phyloP scores from a whole-genome alignment of 2,888 invertebrate species.

The Cheilosia scutellata region DNA sequence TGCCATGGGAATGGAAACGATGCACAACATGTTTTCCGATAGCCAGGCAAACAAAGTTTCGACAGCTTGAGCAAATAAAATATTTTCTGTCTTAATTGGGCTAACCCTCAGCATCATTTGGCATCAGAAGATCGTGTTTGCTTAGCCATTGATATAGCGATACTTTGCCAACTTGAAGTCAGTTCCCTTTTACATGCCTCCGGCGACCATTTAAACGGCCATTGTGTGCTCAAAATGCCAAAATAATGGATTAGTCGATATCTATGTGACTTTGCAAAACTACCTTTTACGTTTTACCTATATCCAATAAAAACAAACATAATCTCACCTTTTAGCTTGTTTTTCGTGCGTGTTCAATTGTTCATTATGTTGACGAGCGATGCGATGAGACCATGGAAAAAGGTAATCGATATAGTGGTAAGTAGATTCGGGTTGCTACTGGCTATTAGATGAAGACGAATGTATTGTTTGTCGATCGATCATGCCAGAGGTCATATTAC shows the following conservation, averaged over 20 bases:
- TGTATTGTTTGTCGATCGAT: conserved; percentile 27
- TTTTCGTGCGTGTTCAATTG: neutral
- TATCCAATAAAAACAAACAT: too few relatives aligned
- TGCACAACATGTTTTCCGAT: neutral
- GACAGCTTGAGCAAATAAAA: neutral
- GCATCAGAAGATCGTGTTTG: conserved; percentile 9
- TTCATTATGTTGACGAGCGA: neutral
- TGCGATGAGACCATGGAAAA: neutral
- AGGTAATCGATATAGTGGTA: conserved; percentile 30
- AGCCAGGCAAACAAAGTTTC: neutral
- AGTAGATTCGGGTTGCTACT: conserved; percentile 14
- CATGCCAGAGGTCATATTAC: conserved; percentile 24
- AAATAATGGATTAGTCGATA: conserved; percentile 20
- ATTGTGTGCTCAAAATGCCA: conserved; percentile 12
- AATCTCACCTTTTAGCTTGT: neutral
- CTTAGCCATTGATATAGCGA: conserved; percentile 20
- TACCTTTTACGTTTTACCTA: neutral
- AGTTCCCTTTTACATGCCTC: conserved; percentile 29
- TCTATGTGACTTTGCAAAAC: conserved; percentile 16
- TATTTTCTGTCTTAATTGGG: neutral
- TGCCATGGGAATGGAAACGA: neutral
- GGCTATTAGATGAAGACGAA: conserved; percentile 3
- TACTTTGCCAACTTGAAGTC: conserved; percentile 1
- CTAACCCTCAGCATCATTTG: conserved; percentile 24
- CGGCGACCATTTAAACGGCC: neutral